Conservation (phyloP, 2,888 invertebrate genomes). For the Cantharis rufa region DNA sequence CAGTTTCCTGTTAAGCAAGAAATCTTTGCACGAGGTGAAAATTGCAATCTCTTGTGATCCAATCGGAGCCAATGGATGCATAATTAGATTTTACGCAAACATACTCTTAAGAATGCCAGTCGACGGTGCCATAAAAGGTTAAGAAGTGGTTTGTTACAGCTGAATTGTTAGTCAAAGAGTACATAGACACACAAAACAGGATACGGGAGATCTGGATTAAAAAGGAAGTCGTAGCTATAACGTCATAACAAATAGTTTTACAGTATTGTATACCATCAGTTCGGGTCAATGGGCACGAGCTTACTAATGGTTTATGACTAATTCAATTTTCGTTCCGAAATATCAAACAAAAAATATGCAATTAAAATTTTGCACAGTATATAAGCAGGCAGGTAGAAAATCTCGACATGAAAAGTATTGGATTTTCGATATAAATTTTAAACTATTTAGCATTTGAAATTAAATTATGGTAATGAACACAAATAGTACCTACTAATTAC, state of each 20-base stretch:
- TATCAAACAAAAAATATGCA: neutral
- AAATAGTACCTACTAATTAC: constrained; percentile 14
- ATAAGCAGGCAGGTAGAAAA: neutral
- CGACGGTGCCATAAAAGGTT: neutral
- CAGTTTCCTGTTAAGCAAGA: neutral
- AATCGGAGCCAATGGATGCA: neutral
- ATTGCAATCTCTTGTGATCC: neutral
- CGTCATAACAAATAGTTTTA: constrained; percentile 22
- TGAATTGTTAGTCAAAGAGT: constrained; percentile 12
- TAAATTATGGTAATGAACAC: constrained; percentile 2
- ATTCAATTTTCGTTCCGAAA: constrained; percentile 1
- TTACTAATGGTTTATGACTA: constrained; percentile 2
- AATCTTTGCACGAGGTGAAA: neutral
- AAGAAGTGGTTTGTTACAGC: constrained; percentile 12
- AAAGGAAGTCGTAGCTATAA: constrained; percentile 48
- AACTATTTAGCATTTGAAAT: neutral
- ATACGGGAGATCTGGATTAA: constrained; percentile 53
- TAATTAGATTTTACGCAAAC: constrained; percentile 17
- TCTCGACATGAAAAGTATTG: neutral
- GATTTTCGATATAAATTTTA: neutral
- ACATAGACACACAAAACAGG: constrained; percentile 39
- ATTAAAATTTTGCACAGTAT: neutral
- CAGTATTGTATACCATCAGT: constrained; percentile 25
- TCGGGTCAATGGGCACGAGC: constrained; percentile 35
- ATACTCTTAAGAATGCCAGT: neutral